Base-by-base conservation (phyloP, 2,113 vertebrate species). In the Tragelaphus buxtoni region DNA sequence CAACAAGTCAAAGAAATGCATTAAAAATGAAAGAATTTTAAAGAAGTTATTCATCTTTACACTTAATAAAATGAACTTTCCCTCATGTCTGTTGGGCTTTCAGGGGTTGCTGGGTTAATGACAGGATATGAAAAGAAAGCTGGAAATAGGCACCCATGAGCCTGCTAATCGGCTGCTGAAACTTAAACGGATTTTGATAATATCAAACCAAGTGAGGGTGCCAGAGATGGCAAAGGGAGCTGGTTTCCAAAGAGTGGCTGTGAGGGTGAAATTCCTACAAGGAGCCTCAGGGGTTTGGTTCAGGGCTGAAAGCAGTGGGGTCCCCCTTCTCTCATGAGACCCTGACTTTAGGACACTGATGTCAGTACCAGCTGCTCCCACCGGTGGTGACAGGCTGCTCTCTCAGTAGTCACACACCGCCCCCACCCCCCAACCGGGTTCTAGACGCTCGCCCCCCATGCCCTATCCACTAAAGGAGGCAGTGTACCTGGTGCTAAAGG, bases 101-200 rank as follows among this genome's bases (percentile, higher is more conserved):
- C 61, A 5, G 88, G 79, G 60, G 97, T 96, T 98, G 72, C 97
- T 95, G 39, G 97, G 96, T 94, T 98, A 97, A 98, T 77, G 65
- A 74, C 87, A 93, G 80, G 93, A 91, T 88, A 77, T 51, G 91
- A 97, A 80, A 80, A 74, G 94, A 60, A 85, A 94, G 76, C 63
- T 96, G 77, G 77, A 93, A 30, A 89, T 91, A 65, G 82, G 96
- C 65, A 95, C 39, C 94, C 49, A 55, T 0, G 30, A 80, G 84
- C 22, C 39, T 10, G 9, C 49, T 14, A 17, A 47, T 63, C 86
- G 94, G 90, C 88, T 95, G 84, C 93, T 89, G 74, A 96, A 98
- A 95, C 87, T 80, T 63, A 91, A 32, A 96, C 9, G 0, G 55
- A 80, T 83, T 96, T 56, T 87, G 63, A 91, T 88, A 94, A 93